Evolutionary conservation across 2,888 invertebrate genomes (phyloP).

Genomic region (Philereme transversata): DNA sequence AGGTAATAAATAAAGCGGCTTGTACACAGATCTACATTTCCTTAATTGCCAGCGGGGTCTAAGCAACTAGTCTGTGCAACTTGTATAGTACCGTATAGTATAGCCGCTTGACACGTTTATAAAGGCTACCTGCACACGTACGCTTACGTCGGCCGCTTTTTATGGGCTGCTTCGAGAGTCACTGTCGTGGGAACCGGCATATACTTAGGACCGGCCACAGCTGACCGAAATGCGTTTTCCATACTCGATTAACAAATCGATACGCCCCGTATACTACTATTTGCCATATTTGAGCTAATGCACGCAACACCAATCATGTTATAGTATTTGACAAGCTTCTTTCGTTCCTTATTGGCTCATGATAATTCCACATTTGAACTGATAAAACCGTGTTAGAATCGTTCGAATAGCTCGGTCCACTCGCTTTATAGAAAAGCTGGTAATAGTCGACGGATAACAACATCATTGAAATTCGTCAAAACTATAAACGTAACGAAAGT

Average conservation of each 20-base stretch:
- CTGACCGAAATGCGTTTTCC: conserved; percentile 84
- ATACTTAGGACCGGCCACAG: conserved; percentile 77
- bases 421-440: conserved; percentile 7
- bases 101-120: conserved; percentile 62
- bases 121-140: conserved; percentile 79
- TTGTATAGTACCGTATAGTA: conserved; percentile 46
- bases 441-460: conserved; percentile 37
- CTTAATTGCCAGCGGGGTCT: conserved; percentile 55
- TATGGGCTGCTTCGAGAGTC: conserved; percentile 77
- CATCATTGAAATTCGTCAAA: conserved; percentile 67
- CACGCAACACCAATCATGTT: conserved; percentile 57
- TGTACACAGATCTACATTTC: conserved; percentile 48
- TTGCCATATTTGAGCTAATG: conserved; percentile 65
- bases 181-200: conserved; percentile 82
- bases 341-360: conserved; percentile 56
- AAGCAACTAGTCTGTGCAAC: conserved; percentile 44
- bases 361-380: conserved; percentile 45
- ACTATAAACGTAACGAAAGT: conserved; percentile 62
- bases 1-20: conserved; percentile 44
- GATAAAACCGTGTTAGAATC: conserved; percentile 40
- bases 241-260: conserved; percentile 82
- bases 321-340: conserved; percentile 57
- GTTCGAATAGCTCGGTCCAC: not conserved
- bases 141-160: conserved; percentile 78
- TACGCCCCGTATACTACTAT: conserved; percentile 52